phyloP scores from a whole-genome alignment of 2,888 invertebrate species.

The Drosophila anomalata region DNA sequence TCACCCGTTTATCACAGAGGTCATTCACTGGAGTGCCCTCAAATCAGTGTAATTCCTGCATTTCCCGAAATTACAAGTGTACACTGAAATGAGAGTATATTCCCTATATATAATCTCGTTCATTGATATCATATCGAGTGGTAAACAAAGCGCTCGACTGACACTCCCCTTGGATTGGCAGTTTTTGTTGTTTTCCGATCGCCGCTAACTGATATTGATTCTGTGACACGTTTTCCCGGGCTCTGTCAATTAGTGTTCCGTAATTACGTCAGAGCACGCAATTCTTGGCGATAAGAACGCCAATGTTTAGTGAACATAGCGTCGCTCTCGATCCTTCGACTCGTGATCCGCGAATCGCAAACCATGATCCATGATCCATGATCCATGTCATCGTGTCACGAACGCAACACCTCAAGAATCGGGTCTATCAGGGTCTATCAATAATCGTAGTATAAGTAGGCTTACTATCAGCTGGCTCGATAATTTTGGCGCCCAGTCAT shows the following conservation, averaged over 20 bases:
- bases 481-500: constrained; percentile 24
- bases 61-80: constrained; percentile 33
- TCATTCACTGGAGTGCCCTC: constrained; percentile 21
- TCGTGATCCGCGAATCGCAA: constrained; percentile 12
- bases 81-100: neutral
- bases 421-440: neutral
- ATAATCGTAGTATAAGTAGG: neutral
- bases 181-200: constrained; percentile 6
- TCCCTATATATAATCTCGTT: neutral
- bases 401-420: constrained; percentile 9
- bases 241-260: constrained; percentile 52
- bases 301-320: neutral
- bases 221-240: constrained; percentile 52
- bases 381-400: constrained; percentile 12
- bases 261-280: constrained; percentile 45
- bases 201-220: constrained; percentile 39
- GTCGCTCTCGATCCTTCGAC: constrained; percentile 28
- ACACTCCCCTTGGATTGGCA: constrained; percentile 28
- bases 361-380: neutral
- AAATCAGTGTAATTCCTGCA: constrained; percentile 11
- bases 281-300: constrained; percentile 9
- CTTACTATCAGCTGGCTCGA: constrained; percentile 15
- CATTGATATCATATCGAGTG: constrained; percentile 43
- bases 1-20: constrained; percentile 7
- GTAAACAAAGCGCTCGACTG: constrained; percentile 58